Evolutionary conservation across 37 sponge, comb jelly and placozoan genomes (phyloP).

Genomic region (Axinella damicornis): DNA sequence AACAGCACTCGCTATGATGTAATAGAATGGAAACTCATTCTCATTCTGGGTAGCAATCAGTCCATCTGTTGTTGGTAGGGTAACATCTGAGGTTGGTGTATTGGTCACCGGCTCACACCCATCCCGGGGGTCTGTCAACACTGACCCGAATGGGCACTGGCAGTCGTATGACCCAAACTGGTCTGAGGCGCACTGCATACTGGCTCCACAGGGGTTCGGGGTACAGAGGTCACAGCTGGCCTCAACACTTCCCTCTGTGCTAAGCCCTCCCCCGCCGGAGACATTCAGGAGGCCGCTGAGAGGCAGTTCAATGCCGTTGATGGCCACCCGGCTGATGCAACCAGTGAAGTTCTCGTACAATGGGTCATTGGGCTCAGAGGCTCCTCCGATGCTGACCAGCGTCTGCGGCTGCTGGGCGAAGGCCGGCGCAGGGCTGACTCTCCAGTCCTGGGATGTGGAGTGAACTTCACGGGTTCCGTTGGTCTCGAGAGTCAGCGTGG

Average conservation of each 20-base stretch:
- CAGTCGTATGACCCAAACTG: background rate
- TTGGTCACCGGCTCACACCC: too few relatives aligned
- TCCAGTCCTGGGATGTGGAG: background rate
- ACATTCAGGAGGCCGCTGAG: conserved; percentile 36
- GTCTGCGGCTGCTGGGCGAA: conserved; percentile 34
- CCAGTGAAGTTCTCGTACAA: conserved; percentile 34
- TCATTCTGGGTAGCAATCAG: background rate
- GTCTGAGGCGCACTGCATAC: conserved; percentile 13
- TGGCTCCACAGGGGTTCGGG: conserved; percentile 3
- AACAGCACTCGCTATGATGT: conserved; percentile 17
- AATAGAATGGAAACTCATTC: background rate
- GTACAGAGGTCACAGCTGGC: conserved; percentile 45
- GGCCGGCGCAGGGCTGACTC: background rate
- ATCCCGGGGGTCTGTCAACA: too few relatives aligned
- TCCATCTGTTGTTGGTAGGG: too few relatives aligned
- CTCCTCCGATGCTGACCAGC: conserved; percentile 34
- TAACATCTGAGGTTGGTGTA: too few relatives aligned
- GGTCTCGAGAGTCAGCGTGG: background rate
- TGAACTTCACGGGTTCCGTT: background rate
- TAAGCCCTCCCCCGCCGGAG: background rate
- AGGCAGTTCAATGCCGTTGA: conserved; percentile 58
- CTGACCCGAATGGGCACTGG: background rate
- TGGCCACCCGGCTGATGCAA: conserved; percentile 38
- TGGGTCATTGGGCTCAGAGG: background rate
- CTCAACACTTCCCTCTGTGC: background rate